Percentiles rank a stretch among this genome's conserved stretches.
Evolutionary conservation across 2,797 vertebrate species (phyloP).

Genomic region (Erethizon dorsatum): DNA sequence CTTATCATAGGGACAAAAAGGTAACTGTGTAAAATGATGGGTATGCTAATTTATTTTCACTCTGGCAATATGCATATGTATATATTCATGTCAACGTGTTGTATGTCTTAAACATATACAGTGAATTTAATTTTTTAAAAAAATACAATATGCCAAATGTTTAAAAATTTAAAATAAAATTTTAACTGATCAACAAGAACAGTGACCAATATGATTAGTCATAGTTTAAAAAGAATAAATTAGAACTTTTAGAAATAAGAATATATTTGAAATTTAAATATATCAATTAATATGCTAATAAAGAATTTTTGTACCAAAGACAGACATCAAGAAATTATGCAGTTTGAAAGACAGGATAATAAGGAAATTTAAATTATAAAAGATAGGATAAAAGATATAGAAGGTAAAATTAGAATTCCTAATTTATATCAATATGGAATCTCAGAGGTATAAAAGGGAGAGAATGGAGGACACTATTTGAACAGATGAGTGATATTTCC

Average conservation of each 20-base stretch:
- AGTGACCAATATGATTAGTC: neutral
- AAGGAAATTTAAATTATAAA: neutral
- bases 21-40: neutral
- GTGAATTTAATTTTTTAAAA: neutral
- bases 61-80: neutral
- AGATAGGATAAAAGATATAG: neutral
- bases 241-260: neutral
- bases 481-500: neutral
- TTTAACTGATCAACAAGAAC: neutral
- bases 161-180: neutral
- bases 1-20: neutral
- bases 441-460: neutral
- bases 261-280: neutral
- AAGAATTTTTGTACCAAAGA: neutral
- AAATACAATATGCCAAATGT: neutral
- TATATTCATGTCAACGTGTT: neutral
- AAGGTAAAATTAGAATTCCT: neutral
- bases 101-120: neutral
- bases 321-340: neutral
- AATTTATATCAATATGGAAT: neutral
- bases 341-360: neutral
- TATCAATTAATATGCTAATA: neutral
- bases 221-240: neutral
- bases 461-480: neutral
- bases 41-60: neutral